Conservation (phyloP, 2,888 invertebrate genomes). For the Thecophora atra region DNA sequence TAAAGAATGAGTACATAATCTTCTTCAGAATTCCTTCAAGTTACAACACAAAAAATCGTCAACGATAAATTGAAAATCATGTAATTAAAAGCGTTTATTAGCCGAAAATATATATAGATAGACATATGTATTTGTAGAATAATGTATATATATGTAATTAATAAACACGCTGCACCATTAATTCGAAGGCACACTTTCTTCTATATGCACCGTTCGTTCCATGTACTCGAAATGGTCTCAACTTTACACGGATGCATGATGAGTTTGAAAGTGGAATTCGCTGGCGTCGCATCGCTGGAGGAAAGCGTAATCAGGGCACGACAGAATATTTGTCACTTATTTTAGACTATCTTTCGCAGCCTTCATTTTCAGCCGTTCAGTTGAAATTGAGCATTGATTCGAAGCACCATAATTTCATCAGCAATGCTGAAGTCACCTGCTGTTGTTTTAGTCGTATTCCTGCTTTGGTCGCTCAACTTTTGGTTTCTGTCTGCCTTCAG, state of each 20-base stretch:
- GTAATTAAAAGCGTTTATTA: no score
- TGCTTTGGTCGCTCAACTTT: neutral
- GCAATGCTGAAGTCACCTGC: neutral
- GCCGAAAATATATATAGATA: no score
- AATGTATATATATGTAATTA: no score
- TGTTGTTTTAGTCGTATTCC: neutral
- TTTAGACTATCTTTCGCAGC: neutral
- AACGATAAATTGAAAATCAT: no score
- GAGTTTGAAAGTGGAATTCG: slow-evolving; percentile 17
- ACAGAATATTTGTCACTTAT: slow-evolving; percentile 8
- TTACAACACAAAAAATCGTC: no score
- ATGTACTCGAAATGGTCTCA: no score
- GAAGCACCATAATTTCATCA: neutral
- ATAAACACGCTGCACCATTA: no score
- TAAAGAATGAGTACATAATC: no score
- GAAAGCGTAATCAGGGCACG: slow-evolving; percentile 1
- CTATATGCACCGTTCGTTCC: no score
- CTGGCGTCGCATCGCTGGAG: neutral
- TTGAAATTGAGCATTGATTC: slow-evolving; percentile 8
- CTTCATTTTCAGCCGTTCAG: neutral
- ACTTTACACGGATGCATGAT: neutral
- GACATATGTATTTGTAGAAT: no score
- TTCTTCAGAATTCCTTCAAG: no score
- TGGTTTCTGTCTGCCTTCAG: neutral
- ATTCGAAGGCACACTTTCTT: no score